These are phyloP conservation scores for Shargacucullia verbasci DNA, from an alignment of 2,888 invertebrate genomes.

Conservation along the genomic window DNA sequence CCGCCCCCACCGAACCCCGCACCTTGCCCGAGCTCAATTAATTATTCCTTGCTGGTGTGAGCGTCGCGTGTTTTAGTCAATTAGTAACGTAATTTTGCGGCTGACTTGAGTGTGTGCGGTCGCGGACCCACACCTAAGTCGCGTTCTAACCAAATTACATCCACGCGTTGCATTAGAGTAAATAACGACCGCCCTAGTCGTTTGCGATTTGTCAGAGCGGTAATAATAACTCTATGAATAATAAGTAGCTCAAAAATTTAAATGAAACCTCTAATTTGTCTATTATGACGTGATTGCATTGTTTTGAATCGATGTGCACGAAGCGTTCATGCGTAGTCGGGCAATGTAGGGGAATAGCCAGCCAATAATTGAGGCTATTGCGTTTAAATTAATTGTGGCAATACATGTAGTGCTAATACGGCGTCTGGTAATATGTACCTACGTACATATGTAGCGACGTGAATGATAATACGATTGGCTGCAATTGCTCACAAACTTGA, in stretches of 20 bases:
- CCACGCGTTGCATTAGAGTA: slow-evolving; percentile 43
- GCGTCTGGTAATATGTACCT: slow-evolving; percentile 65
- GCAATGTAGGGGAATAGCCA: slow-evolving; percentile 71
- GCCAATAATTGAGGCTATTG: slow-evolving; percentile 84
- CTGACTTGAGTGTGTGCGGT: slow-evolving; percentile 87
- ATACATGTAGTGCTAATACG: slow-evolving; percentile 76
- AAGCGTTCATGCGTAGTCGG: slow-evolving; percentile 65
- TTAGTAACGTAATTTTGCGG: slow-evolving; percentile 89
- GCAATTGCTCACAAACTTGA: slow-evolving; percentile 81
- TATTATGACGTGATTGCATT: slow-evolving; percentile 64
- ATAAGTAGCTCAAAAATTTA: slow-evolving; percentile 48
- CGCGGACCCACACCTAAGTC: slow-evolving; percentile 72
- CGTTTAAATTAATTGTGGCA: slow-evolving; percentile 85
- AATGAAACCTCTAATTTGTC: slow-evolving; percentile 59
- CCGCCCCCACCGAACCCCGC: slow-evolving; percentile 64
- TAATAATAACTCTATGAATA: slow-evolving; percentile 46
- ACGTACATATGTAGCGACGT: slow-evolving; percentile 72
- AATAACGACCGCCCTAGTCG: slow-evolving; percentile 38
- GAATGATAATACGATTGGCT: slow-evolving; percentile 79
- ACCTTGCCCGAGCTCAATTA: slow-evolving; percentile 86
- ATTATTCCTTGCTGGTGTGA: slow-evolving; percentile 88
- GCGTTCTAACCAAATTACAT: slow-evolving; percentile 70
- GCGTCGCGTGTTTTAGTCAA: slow-evolving; percentile 89
- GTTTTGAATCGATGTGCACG: slow-evolving; percentile 57
- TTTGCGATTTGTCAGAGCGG: slow-evolving; percentile 27